phyloP scores from a whole-genome alignment of 1,140 invertebrate species.

The Brachionus angularis region DNA sequence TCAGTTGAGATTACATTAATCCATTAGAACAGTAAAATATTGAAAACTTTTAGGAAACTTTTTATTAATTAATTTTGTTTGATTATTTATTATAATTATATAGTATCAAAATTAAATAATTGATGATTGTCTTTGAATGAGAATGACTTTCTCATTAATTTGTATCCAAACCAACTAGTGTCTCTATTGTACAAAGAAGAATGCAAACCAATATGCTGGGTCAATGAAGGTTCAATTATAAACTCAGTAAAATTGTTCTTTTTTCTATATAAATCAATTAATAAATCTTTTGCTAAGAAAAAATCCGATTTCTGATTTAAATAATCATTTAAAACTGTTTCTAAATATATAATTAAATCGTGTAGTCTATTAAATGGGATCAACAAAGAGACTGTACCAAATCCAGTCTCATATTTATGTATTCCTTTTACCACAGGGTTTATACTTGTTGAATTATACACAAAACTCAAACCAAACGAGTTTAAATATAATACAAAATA shows the following conservation, averaged over 20 bases:
- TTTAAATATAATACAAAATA: neutral
- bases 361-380: neutral
- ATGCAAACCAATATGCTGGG: conserved; percentile 22
- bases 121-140: too few relatives aligned
- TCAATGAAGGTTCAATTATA: conserved; percentile 14
- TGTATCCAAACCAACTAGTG: too few relatives aligned
- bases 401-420: neutral
- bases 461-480: neutral
- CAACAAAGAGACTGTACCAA: conserved; percentile 13
- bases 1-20: too few relatives aligned
- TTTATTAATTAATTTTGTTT: too few relatives aligned
- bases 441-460: neutral
- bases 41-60: too few relatives aligned
- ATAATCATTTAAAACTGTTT: neutral
- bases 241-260: neutral
- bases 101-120: too few relatives aligned
- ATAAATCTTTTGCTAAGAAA: neutral
- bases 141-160: too few relatives aligned
- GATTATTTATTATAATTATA: too few relatives aligned
- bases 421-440: neutral
- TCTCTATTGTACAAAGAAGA: neutral
- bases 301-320: neutral
- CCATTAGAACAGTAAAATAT: too few relatives aligned
- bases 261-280: neutral
- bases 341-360: neutral